Percentiles rank a stretch among this genome's conserved stretches.
phyloP scores from a whole-genome alignment of 1,140 invertebrate species.

The Doryteuthis pealeii region DNA sequence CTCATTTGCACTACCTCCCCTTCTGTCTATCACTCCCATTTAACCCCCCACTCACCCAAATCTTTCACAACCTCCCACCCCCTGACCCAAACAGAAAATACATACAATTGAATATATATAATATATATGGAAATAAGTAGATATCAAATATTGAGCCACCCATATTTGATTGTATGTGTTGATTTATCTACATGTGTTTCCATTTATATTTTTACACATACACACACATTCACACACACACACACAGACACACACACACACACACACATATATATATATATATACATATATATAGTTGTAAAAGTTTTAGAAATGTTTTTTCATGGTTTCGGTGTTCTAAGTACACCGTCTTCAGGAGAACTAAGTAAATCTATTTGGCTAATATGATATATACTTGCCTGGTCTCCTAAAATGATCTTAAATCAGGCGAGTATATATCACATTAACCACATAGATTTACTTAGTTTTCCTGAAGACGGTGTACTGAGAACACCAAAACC shows the following conservation, averaged over 20 bases:
- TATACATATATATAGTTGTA: conserved; percentile 1
- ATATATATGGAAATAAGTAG: neutral
- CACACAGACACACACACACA: neutral
- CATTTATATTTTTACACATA: neutral
- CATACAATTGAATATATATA: neutral
- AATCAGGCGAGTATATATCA: no score
- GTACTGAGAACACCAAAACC: no score
- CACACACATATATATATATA: neutral
- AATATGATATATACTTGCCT: no score
- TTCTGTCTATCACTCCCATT: neutral
- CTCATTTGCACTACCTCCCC: neutral
- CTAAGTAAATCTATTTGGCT: no score
- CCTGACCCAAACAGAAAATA: neutral
- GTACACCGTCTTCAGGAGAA: no score
- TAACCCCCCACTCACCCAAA: neutral
- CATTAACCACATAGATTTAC: no score
- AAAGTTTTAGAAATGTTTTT: no score
- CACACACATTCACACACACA: neutral
- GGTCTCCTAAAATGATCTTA: no score
- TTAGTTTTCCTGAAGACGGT: no score
- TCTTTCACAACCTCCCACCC: neutral
- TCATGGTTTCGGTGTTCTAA: no score
- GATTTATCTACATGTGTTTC: neutral
- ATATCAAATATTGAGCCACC: neutral
- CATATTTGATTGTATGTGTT: neutral